Conservation (phyloP, 2,888 invertebrate species). For the Diplazon laetatorius region DNA sequence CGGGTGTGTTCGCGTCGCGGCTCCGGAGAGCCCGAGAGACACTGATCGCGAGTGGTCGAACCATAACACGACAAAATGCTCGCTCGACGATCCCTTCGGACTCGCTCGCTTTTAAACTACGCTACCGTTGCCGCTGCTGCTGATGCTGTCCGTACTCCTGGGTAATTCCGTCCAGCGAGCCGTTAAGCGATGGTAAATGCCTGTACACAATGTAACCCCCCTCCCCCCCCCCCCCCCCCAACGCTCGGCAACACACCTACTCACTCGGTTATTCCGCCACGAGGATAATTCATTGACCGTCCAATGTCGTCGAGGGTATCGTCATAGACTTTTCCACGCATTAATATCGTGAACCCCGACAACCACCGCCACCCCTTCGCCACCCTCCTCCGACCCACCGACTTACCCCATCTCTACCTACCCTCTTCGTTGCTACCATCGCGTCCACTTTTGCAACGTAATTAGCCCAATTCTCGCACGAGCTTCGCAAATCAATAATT, state of each 20-base stretch:
- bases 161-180: slow-evolving; percentile 46
- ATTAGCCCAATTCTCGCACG: no score
- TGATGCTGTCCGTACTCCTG: slow-evolving; percentile 16
- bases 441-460: no score
- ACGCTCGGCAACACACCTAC: slow-evolving; percentile 28
- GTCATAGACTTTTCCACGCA: slow-evolving; percentile 32
- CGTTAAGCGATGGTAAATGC: slow-evolving; percentile 44
- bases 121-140: no score
- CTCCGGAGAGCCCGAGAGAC: not conserved
- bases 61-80: slow-evolving; percentile 47
- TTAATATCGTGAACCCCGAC: not conserved
- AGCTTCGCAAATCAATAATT: no score
- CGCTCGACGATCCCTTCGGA: slow-evolving; percentile 34
- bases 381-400: not conserved
- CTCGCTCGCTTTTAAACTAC: slow-evolving; percentile 19
- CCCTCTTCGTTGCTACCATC: not conserved
- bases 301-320: slow-evolving; percentile 34
- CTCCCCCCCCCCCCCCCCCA: no score
- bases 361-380: no score
- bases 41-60: slow-evolving; percentile 55
- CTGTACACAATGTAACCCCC: slow-evolving; percentile 30
- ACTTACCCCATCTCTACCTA: not conserved
- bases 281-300: slow-evolving; percentile 43
- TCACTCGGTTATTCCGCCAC: slow-evolving; percentile 26
- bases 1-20: slow-evolving; percentile 9